These are phyloP conservation scores for Adela reaumurella DNA, from an alignment of 2,888 invertebrate genomes.

Conservation along the genomic window DNA sequence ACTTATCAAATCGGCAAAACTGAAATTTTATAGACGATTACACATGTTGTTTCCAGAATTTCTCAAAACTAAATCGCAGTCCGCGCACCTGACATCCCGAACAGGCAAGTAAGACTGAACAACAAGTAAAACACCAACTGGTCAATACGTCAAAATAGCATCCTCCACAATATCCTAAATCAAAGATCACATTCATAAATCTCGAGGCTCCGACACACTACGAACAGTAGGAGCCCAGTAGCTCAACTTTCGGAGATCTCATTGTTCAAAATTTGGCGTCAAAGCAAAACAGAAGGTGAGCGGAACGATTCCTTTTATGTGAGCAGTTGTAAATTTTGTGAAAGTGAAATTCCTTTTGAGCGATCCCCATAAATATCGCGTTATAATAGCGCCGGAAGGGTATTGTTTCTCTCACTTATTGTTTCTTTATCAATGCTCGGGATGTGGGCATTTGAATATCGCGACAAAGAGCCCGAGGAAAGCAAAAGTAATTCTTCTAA, in stretches of 20 bases:
- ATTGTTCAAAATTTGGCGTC: conserved; percentile 48
- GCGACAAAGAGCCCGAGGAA: not conserved
- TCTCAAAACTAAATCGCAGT: no score
- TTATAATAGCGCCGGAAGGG: conserved; percentile 36
- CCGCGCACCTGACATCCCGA: no score
- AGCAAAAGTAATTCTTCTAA: conserved; percentile 40
- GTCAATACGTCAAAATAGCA: conserved; percentile 30
- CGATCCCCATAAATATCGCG: conserved; percentile 44
- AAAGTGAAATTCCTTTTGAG: conserved; percentile 57
- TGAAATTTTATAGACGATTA: no score
- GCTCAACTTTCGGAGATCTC: conserved; percentile 39
- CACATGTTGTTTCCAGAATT: no score
- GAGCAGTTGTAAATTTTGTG: conserved; percentile 53
- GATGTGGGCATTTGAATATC: conserved; percentile 13
- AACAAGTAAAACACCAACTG: not conserved
- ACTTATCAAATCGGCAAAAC: no score
- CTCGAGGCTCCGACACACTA: conserved; percentile 48
- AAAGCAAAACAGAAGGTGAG: conserved; percentile 53
- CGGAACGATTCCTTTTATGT: conserved; percentile 30
- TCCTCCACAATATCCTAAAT: conserved; percentile 26
- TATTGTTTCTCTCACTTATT: conserved; percentile 51
- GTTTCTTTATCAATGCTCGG: conserved; percentile 44
- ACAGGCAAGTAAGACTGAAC: not conserved
- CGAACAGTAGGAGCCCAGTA: conserved; percentile 54
- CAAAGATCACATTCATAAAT: conserved; percentile 41